These are phyloP conservation scores for Zaprionus capensis DNA, from an alignment of 1,140 invertebrate genomes.

Conservation along the genomic window DNA sequence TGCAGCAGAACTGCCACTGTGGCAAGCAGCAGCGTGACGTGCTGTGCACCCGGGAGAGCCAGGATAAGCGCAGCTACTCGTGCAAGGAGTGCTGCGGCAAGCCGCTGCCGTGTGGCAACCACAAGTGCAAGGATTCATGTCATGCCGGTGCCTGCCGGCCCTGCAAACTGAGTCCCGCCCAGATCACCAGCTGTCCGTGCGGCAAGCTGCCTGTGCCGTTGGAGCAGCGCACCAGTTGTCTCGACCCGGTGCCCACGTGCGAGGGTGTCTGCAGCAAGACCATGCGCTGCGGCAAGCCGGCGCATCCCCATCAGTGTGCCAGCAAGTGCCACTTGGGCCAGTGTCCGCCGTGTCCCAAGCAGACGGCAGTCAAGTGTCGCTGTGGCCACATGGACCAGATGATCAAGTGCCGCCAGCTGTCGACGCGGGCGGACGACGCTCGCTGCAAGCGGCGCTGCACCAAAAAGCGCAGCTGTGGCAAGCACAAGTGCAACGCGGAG, in stretches of 20 bases:
- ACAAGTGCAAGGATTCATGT: slow-evolving; percentile 90
- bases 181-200: slow-evolving; percentile 93
- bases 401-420: slow-evolving; percentile 91
- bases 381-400: slow-evolving; percentile 95
- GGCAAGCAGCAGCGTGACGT: slow-evolving; percentile 85
- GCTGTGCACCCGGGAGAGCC: slow-evolving; percentile 85
- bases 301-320: slow-evolving; percentile 89
- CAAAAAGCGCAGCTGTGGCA: slow-evolving; percentile 92
- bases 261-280: slow-evolving; percentile 91
- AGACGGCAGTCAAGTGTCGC: slow-evolving; percentile 92
- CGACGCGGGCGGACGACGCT: slow-evolving; percentile 88
- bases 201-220: slow-evolving; percentile 87
- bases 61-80: slow-evolving; percentile 84
- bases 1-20: slow-evolving; percentile 86
- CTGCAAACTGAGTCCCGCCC: slow-evolving; percentile 88
- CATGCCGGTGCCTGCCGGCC: slow-evolving; percentile 88
- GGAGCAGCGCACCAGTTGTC: slow-evolving; percentile 88
- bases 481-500: slow-evolving; percentile 94
- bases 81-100: slow-evolving; percentile 90
- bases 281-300: slow-evolving; percentile 91
- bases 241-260: slow-evolving; percentile 95
- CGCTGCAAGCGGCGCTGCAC: slow-evolving; percentile 95
- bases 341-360: slow-evolving; percentile 93
- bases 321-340: slow-evolving; percentile 89
- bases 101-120: slow-evolving; percentile 90